phyloP scores from a whole-genome alignment of 30 jellyfish, hydroid and myxozoan genomes.

The Cassiopea xamachana region DNA sequence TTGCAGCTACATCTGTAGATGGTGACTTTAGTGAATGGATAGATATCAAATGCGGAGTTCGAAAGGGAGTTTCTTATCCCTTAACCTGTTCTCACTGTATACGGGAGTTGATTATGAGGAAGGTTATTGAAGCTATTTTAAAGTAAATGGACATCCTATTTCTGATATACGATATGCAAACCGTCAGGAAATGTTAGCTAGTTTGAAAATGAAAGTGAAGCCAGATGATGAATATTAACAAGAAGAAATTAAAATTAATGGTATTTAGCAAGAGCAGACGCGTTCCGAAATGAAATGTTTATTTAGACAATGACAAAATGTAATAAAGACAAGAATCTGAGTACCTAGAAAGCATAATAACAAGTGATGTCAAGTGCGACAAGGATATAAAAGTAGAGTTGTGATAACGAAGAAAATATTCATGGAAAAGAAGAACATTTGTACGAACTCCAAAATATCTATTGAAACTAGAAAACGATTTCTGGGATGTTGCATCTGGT shows the following conservation, averaged over 20 bases:
- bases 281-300: background rate
- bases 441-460: background rate
- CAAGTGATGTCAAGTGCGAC: background rate
- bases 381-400: background rate
- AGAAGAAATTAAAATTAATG: background rate
- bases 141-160: too few species aligned
- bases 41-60: too few species aligned
- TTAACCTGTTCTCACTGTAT: too few species aligned
- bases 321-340: background rate
- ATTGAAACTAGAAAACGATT: slow-evolving; percentile 4
- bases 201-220: background rate
- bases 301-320: background rate
- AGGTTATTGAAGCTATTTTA: too few species aligned
- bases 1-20: too few species aligned
- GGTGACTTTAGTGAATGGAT: too few species aligned
- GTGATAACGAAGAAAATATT: slow-evolving; percentile 3
- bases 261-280: background rate
- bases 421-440: background rate
- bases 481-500: slow-evolving; percentile 12
- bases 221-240: slow-evolving; percentile 3
- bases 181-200: background rate
- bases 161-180: background rate
- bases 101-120: too few species aligned
- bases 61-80: too few species aligned
- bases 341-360: background rate